These are phyloP conservation scores for Selenia dentaria DNA, from an alignment of 2,888 invertebrate species.

Conservation along the genomic window DNA sequence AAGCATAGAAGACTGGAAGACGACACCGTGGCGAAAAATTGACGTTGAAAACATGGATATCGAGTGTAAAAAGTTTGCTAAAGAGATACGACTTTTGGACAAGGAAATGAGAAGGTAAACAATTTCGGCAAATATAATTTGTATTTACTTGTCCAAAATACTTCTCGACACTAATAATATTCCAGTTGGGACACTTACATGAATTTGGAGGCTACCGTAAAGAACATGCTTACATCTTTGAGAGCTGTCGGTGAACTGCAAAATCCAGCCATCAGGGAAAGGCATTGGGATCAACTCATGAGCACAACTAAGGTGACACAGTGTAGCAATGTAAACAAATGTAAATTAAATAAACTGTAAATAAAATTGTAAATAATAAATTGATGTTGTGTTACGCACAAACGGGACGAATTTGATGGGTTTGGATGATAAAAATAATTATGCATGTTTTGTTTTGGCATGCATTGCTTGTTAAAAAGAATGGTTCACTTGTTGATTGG, in stretches of 20 bases:
- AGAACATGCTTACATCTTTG: conserved; percentile 97
- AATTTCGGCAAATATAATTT: background rate
- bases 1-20: conserved; percentile 98
- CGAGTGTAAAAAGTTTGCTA: conserved; percentile 98
- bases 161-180: conserved; percentile 10
- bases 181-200: conserved; percentile 94
- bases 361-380: conserved; percentile 47
- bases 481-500: conserved; percentile 28
- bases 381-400: conserved; percentile 35
- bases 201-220: conserved; percentile 95
- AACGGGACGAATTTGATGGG: conserved; percentile 29
- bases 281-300: conserved; percentile 99
- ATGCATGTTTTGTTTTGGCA: conserved; percentile 32
- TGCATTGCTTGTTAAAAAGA: conserved; percentile 30
- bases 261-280: conserved; percentile 97
- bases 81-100: conserved; percentile 95
- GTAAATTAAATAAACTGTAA: conserved; percentile 47
- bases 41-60: conserved; percentile 99
- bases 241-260: conserved; percentile 98
- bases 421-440: conserved; percentile 31
- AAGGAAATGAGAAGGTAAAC: conserved; percentile 95
- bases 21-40: conserved; percentile 97
- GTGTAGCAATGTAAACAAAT: conserved; percentile 35
- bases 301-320: conserved; percentile 94
- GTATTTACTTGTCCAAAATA: background rate